phyloP scores from a whole-genome alignment of 2,888 invertebrate genomes.

The Trachelus troglodyta region DNA sequence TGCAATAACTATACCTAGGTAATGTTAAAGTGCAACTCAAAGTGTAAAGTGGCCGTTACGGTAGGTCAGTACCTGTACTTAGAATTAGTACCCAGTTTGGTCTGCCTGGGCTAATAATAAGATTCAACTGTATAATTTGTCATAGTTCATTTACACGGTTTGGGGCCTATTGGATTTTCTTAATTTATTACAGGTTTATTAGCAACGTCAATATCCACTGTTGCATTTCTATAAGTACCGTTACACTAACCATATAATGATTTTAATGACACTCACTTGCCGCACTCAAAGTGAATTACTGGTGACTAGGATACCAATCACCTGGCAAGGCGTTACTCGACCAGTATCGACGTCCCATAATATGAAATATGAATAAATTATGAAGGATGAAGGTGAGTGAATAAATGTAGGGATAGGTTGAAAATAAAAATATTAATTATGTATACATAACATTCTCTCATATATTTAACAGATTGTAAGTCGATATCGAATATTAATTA shows the following conservation, averaged over 20 bases:
- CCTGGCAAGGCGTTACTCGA: too few relatives aligned
- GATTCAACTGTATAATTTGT: neutral
- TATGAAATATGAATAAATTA: neutral
- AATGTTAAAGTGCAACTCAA: neutral
- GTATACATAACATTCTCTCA: constrained; percentile 47
- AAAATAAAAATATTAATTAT: constrained; percentile 6
- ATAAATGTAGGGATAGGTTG: neutral
- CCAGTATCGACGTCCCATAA: neutral
- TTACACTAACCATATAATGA: neutral
- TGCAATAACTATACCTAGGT: neutral
- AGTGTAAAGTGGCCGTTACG: neutral
- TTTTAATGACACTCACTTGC: neutral
- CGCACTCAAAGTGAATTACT: neutral
- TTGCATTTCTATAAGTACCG: neutral
- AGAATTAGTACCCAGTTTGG: neutral
- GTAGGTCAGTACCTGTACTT: neutral
- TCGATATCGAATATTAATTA: constrained; percentile 26
- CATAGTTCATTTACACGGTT: neutral
- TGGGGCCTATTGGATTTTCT: neutral
- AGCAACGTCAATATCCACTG: neutral
- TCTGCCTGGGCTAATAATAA: neutral
- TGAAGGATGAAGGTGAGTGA: neutral
- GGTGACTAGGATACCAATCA: neutral
- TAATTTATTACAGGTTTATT: neutral
- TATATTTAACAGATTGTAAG: constrained; percentile 58